Conservation (phyloP, 2,113 vertebrate genomes). For the Mirza zaza region DNA sequence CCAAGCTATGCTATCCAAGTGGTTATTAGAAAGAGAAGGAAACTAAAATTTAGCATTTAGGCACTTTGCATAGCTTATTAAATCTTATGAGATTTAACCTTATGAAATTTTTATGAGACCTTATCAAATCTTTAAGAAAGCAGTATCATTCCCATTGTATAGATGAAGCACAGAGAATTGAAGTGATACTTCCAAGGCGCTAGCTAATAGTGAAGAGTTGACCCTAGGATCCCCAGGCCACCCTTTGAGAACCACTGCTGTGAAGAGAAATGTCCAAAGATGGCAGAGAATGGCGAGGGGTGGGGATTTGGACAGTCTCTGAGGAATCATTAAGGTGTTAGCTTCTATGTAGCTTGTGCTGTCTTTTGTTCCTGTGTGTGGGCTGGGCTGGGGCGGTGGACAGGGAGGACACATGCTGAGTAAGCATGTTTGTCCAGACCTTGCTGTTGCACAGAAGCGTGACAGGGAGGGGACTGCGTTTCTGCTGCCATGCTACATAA, state of each 20-base stretch:
- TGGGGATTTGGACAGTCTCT: not conserved
- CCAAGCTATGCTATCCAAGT: not conserved
- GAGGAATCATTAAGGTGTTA: not conserved
- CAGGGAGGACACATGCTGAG: not conserved
- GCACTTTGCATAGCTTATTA: not conserved
- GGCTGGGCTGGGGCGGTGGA: not conserved
- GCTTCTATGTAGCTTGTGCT: not conserved
- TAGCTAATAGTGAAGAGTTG: not conserved
- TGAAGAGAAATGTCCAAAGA: not conserved
- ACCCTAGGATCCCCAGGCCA: not conserved
- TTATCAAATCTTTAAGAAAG: not conserved
- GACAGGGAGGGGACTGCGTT: rapidly evolving
- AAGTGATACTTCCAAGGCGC: not conserved
- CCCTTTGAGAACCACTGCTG: not conserved
- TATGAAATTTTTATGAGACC: not conserved
- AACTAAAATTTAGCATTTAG: not conserved
- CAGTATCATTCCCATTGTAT: not conserved
- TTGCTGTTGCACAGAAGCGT: not conserved
- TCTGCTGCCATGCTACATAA: not conserved
- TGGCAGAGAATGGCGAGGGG: not conserved
- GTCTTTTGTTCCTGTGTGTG: not conserved
- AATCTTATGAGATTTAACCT: not conserved
- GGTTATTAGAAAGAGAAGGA: not conserved
- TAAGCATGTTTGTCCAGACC: no score
- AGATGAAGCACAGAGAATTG: not conserved